Evolutionary conservation across 2,797 vertebrate species (phyloP).

Genomic region (Lithobates sylvaticus): DNA sequence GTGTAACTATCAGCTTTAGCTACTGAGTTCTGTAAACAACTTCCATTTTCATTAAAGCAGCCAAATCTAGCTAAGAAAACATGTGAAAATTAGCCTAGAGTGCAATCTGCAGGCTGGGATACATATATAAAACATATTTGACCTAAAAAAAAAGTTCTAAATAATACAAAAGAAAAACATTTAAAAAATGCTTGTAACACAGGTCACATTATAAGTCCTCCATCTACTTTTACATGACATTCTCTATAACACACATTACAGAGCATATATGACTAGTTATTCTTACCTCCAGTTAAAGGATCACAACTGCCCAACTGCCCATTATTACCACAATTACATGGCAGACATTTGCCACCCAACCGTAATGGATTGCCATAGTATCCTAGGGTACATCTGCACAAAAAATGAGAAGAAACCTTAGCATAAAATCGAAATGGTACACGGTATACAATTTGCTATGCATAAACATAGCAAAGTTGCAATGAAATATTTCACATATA

Average conservation of each 20-base stretch:
- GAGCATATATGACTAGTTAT: neutral
- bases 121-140: no score
- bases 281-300: slow-evolving; percentile 87
- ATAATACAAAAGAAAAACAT: no score
- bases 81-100: no score
- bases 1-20: neutral
- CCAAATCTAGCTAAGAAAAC: no score
- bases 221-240: no score
- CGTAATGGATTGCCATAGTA: slow-evolving; percentile 90
- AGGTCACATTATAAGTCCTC: no score
- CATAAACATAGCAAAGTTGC: neutral
- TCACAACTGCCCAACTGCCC: slow-evolving; percentile 86
- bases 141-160: no score
- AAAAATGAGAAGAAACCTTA: neutral
- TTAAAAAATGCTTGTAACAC: no score
- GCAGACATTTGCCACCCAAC: slow-evolving; percentile 83
- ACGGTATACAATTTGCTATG: neutral
- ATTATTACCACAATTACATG: slow-evolving; percentile 85
- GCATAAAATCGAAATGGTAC: neutral
- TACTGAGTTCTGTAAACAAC: neutral
- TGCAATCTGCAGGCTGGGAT: no score
- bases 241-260: no score
- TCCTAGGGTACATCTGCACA: slow-evolving; percentile 88
- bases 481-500: neutral
- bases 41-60: no score